Evolutionary conservation across 2,113 vertebrate genomes (phyloP).

Genomic region (Archocentrus centrarchus): DNA sequence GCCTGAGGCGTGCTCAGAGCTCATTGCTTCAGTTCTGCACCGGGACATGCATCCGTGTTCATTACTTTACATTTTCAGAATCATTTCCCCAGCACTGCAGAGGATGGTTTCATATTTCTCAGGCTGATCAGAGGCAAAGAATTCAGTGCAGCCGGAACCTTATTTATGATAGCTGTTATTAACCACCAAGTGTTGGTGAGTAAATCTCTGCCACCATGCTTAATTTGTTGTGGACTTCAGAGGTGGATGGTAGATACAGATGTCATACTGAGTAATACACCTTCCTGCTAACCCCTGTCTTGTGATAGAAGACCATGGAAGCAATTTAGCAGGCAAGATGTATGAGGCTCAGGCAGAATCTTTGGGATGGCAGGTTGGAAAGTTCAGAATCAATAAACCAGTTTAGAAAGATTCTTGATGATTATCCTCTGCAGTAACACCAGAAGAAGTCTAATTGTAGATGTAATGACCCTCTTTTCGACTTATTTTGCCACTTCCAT

Average conservation of each 20-base stretch:
- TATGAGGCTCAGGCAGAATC: slow-evolving; percentile 5
- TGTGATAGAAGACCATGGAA: slow-evolving; percentile 54
- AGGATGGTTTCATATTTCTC: slow-evolving; percentile 51
- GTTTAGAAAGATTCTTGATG: slow-evolving; percentile 12
- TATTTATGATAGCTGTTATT: slow-evolving; percentile 68
- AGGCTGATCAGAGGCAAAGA: slow-evolving; percentile 44
- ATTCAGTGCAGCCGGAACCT: not conserved
- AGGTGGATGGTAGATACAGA: slow-evolving; percentile 57
- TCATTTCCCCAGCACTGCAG: not conserved
- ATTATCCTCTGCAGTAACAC: not conserved
- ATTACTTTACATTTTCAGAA: slow-evolving; percentile 40
- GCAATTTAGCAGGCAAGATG: slow-evolving; percentile 31
- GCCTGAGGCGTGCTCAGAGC: not conserved
- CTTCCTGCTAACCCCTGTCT: slow-evolving; percentile 35
- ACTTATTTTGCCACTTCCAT: rapidly evolving
- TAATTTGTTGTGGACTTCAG: slow-evolving; percentile 66
- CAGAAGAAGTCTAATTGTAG: rapidly evolving
- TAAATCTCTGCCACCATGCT: slow-evolving; percentile 64
- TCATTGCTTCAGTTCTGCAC: not conserved
- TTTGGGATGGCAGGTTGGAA: not conserved
- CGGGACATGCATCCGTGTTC: not conserved
- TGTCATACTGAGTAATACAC: slow-evolving; percentile 61
- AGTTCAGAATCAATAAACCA: slow-evolving; percentile 46
- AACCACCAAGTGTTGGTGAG: slow-evolving; percentile 23
- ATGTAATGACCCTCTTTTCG: not conserved